These are phyloP conservation scores for Turritopsis dohrnii DNA, from an alignment of 30 jellyfish, hydroid and myxozoan genomes.

Conservation along the genomic window DNA sequence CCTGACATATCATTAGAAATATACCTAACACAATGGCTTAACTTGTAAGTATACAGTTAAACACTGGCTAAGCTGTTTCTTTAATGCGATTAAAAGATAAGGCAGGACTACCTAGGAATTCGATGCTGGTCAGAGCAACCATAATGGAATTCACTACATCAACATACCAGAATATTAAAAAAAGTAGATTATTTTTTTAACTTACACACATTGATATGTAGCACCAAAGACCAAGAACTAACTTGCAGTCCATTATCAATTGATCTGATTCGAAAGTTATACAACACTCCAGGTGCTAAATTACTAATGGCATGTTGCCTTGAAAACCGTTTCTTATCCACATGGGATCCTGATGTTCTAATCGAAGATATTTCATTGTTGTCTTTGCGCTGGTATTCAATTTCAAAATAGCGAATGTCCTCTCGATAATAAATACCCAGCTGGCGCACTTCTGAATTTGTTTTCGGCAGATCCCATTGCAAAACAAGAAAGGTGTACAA, in stretches of 20 bases:
- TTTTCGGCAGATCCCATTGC: conserved; percentile 13
- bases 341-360: conserved; percentile 3
- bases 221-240: conserved; percentile 25
- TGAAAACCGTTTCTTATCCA: not conserved
- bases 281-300: conserved; percentile 6
- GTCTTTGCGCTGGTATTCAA: conserved; percentile 1
- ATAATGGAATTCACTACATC: too few species aligned
- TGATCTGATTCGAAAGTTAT: conserved; percentile 23
- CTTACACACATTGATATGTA: not conserved
- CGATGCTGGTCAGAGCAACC: too few species aligned
- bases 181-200: not conserved
- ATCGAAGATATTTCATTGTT: not conserved
- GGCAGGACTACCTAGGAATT: not conserved
- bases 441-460: conserved; percentile 1
- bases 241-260: conserved; percentile 33
- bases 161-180: too few species aligned
- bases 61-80: too few species aligned
- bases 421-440: conserved; percentile 14
- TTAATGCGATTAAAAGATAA: too few species aligned
- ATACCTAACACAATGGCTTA: too few species aligned
- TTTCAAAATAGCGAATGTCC: conserved; percentile 19
- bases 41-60: too few species aligned
- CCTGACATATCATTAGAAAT: too few species aligned
- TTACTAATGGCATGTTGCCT: not conserved
- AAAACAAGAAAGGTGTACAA: not conserved